Conservation (phyloP, 2,797 vertebrate genomes). For the Chaetophractus vellerosus region DNA sequence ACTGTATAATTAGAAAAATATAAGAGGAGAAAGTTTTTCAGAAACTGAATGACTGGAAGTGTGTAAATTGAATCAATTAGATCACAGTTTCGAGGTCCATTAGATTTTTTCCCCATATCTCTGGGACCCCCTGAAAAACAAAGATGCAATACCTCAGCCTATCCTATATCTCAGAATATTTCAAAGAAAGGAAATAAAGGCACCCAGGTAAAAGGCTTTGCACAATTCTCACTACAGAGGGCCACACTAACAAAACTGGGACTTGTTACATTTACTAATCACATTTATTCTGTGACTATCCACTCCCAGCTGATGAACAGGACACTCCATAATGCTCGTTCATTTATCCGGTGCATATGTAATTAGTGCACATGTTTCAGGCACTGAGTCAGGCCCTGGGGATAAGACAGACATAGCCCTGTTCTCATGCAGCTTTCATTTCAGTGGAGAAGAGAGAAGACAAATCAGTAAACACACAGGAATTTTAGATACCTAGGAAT, state of each 20-base stretch:
- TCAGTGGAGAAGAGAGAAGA: neutral
- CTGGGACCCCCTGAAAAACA: neutral
- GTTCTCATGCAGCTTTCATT: neutral
- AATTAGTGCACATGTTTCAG: neutral
- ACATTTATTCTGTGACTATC: too few species aligned
- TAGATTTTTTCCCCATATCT: neutral
- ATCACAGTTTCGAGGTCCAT: constrained; percentile 10
- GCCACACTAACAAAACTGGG: neutral
- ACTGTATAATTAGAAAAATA: neutral
- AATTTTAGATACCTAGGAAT: neutral
- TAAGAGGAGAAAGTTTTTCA: neutral
- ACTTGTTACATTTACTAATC: too few species aligned
- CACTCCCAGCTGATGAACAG: too few species aligned
- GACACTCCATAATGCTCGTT: accelerated
- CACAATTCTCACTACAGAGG: neutral
- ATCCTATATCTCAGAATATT: neutral
- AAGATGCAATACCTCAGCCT: neutral
- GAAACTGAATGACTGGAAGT: neutral
- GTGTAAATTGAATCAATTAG: neutral
- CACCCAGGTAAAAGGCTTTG: neutral
- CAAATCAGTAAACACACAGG: neutral
- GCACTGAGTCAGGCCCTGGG: neutral
- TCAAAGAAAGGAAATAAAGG: neutral
- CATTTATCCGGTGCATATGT: accelerated
- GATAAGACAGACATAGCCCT: neutral